These are phyloP conservation scores for Cladorhizidae sp. DNA, from an alignment of 37 sponge, comb jelly and placozoan genomes.

Conservation along the genomic window DNA sequence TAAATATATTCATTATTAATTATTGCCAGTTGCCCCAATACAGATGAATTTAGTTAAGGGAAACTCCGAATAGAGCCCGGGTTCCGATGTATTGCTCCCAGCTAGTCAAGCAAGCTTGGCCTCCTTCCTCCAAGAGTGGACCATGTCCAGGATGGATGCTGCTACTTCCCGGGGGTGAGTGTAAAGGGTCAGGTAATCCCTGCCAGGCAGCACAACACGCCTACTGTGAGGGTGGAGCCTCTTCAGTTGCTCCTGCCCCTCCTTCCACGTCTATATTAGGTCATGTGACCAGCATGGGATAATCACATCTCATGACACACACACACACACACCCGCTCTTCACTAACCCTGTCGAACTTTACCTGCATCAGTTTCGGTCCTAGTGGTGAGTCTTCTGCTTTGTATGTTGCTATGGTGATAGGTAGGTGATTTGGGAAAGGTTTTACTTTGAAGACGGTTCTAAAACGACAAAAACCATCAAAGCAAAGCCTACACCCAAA, in stretches of 20 bases:
- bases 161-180: constrained; percentile 29
- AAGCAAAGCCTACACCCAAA: neutral
- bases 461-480: too few relatives aligned
- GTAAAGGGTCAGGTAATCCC: constrained; percentile 42
- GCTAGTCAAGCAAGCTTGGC: constrained; percentile 7
- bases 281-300: neutral
- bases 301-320: too few relatives aligned
- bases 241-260: constrained; percentile 19
- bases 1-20: too few relatives aligned
- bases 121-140: constrained; percentile 20
- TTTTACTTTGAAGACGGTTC: constrained; percentile 54
- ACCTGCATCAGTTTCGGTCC: constrained; percentile 21
- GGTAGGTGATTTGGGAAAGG: constrained; percentile 58
- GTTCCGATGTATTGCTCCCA: neutral
- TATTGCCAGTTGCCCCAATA: too few relatives aligned
- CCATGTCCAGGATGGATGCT: constrained; percentile 13
- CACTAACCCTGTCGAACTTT: neutral
- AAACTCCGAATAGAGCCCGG: neutral
- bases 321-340: too few relatives aligned
- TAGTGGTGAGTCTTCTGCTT: neutral
- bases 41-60: too few relatives aligned
- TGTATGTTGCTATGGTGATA: constrained; percentile 55
- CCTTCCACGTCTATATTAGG: constrained; percentile 18
- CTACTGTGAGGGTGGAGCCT: constrained; percentile 15
- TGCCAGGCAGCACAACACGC: constrained; percentile 18